A percentile compares a stretch with the other conserved stretches of the same genome.
These are phyloP conservation scores for Somateria mollissima DNA, from an alignment of 2,797 vertebrate genomes.

Conservation along the genomic window DNA sequence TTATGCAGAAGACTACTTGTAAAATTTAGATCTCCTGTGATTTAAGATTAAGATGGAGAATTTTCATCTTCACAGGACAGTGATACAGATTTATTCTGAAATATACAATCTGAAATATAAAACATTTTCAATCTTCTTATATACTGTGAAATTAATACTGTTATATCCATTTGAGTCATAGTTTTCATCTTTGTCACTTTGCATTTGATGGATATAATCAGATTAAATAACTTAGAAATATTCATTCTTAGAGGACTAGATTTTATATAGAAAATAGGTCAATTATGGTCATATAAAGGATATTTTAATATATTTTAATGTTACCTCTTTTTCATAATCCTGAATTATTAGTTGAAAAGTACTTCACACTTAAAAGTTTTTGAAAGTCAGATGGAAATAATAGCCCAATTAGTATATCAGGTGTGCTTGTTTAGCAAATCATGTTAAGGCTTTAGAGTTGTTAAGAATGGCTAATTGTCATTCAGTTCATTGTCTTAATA, in stretches of 20 bases:
- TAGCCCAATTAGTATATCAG: neutral
- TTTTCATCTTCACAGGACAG: neutral
- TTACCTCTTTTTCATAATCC: neutral
- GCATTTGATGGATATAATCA: neutral
- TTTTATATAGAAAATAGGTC: neutral
- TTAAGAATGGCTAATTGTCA: neutral
- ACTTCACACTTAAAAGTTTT: neutral
- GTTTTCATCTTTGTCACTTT: neutral
- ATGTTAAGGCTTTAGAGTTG: neutral
- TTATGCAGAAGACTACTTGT: neutral
- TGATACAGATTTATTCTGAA: neutral
- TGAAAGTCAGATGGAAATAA: neutral
- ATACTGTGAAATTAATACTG: neutral
- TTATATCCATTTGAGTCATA: neutral
- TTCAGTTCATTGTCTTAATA: too few relatives aligned
- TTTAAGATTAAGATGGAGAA: neutral
- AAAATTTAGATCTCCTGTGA: neutral
- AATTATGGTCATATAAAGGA: neutral
- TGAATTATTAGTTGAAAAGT: neutral
- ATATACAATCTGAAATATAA: neutral
- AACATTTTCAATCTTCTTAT: neutral
- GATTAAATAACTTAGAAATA: neutral
- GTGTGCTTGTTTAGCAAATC: neutral
- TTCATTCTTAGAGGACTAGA: neutral
- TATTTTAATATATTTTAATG: neutral